phyloP scores from a whole-genome alignment of 2,797 vertebrate genomes.

The Philypnodon macrostomus region DNA sequence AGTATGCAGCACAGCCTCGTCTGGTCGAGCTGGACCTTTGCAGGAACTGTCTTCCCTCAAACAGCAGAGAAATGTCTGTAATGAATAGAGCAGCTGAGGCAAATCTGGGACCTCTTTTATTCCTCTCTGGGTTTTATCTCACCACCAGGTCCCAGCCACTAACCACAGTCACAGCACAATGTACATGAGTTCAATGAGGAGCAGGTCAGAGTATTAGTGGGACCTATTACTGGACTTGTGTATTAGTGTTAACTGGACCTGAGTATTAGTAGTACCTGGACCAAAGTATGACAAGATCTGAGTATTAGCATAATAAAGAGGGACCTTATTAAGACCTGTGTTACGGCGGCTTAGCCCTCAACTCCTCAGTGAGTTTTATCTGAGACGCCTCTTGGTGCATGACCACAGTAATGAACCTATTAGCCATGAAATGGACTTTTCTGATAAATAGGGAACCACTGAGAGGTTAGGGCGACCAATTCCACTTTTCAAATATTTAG shows the following conservation, averaged over 20 bases:
- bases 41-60: conserved; percentile 45
- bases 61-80: conserved; percentile 57
- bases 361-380: conserved; percentile 72
- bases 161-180: conserved; percentile 7
- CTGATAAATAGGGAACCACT: conserved; percentile 60
- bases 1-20: conserved; percentile 61
- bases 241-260: too few relatives aligned
- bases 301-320: conserved; percentile 34
- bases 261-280: too few relatives aligned
- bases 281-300: too few relatives aligned
- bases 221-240: conserved; percentile 35
- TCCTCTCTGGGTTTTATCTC: conserved; percentile 21
- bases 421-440: conserved; percentile 83
- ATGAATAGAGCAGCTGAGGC: conserved; percentile 58
- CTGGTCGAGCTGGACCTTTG: conserved; percentile 64
- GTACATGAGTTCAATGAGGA: too few relatives aligned
- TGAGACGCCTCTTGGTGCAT: conserved; percentile 59
- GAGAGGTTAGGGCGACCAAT: conserved; percentile 49
- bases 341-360: conserved; percentile 54
- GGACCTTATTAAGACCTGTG: conserved; percentile 57
- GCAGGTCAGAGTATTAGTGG: conserved; percentile 39
- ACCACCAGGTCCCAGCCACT: conserved; percentile 20
- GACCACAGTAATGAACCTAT: conserved; percentile 77
- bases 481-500: conserved; percentile 56
- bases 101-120: conserved; percentile 47